phyloP scores from a whole-genome alignment of 2,888 invertebrate genomes.

The Hypena proboscidalis region DNA sequence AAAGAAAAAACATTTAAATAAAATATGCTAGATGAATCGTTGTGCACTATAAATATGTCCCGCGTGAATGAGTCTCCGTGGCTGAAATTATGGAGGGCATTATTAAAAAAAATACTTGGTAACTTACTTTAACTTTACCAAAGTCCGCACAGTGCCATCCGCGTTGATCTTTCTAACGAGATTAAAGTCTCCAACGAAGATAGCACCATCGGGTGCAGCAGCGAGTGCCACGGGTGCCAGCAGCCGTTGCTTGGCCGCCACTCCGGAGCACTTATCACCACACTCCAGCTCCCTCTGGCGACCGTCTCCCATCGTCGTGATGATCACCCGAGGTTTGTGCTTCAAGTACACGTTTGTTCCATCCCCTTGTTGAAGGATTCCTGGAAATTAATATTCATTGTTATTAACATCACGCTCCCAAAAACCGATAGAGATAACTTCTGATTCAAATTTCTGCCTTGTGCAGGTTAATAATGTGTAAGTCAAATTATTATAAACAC shows the following conservation, averaged over 20 bases:
- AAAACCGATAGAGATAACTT: too few species aligned
- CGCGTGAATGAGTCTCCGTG: too few species aligned
- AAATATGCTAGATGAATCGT: too few species aligned
- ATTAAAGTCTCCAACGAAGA: constrained; percentile 98
- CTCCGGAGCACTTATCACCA: constrained; percentile 87
- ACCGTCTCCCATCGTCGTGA: constrained; percentile 96
- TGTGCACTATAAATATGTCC: too few species aligned
- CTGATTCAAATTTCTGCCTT: too few species aligned
- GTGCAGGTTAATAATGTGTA: too few species aligned
- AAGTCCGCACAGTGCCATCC: constrained; percentile 92
- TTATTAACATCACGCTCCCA: too few species aligned
- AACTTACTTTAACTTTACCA: constrained; percentile 92
- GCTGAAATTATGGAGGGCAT: too few species aligned
- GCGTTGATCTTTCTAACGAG: constrained; percentile 94
- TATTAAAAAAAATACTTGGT: too few species aligned
- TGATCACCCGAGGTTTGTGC: constrained; percentile 95
- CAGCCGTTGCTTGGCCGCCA: constrained; percentile 91
- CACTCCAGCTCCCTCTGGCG: constrained; percentile 95
- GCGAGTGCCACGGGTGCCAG: constrained; percentile 97
- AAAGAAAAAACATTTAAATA: too few species aligned
- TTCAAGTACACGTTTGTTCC: constrained; percentile 98
- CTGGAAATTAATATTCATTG: constrained; percentile 64
- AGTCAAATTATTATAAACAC: too few species aligned
- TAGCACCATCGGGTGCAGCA: constrained; percentile 95
- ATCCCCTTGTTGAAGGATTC: constrained; percentile 98